Base-by-base conservation (phyloP, 2,888 invertebrate species). In the Apocheima hispidaria region DNA sequence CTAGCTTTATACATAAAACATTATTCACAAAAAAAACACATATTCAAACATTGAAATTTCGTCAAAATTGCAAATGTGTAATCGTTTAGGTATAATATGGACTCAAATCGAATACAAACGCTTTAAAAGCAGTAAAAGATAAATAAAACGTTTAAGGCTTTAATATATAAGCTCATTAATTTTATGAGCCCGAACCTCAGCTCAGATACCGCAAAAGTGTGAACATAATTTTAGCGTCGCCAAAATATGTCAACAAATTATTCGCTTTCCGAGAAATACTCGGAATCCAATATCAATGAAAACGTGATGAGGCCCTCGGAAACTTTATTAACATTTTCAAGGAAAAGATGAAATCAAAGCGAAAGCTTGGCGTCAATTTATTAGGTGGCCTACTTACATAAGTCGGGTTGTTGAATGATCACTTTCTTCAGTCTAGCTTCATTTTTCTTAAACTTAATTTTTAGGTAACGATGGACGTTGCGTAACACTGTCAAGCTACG, bases 171-270 rank as follows among this genome's bases (percentile, higher is more conserved):
- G 46, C 59, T 52, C 38, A 59, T 59, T 52, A 59, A 59, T 20
- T 55, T 38, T 38, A 55, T 56, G 21, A 53, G 1, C 28, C 26
- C 35, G 30, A 52, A 40, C 20, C 49, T 59, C 49, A 16, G 23
- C 33, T 18, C 50, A 21, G 36, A 56, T 48, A 38, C 52, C 48
- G 36, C 56, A 52, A 51, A 61, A 61, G 61, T 55, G 61, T 52
- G 56, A 60, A 60, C 36, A 18, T 57, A 44, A 56, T 41, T 48
- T 48, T 36, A 38, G 30, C 33, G 40, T 40, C 35, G 20, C 21
- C 60, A 48, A 60, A 55, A 52, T 55, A 56, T 52, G 61, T 52
- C 56, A 61, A 51, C 60, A 51, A 57, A 52, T 61, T 48, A 56
- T 57, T 52, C 33, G 26, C 51, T 51, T 43, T 28, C 20, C 23